A percentile compares a stretch with the other conserved stretches of the same genome.
These are phyloP conservation scores for Coreius guichenoti DNA, from an alignment of 2,797 vertebrate species.

Conservation along the genomic window DNA sequence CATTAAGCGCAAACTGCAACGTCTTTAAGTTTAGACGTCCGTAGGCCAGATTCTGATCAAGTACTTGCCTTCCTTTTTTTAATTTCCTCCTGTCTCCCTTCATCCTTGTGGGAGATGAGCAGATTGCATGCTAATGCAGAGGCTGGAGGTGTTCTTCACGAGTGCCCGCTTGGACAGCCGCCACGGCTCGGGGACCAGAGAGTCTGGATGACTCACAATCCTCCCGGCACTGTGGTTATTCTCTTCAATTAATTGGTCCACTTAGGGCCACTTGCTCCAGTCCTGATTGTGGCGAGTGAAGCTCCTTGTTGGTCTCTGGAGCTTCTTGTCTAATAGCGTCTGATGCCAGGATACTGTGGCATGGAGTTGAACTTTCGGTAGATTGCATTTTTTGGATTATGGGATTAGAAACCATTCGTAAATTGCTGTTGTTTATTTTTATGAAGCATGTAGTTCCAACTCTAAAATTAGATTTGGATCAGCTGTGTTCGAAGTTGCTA, in stretches of 20 bases:
- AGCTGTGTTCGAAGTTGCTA: neutral
- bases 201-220: slow-evolving; percentile 42
- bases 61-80: neutral
- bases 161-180: slow-evolving; percentile 31
- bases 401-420: neutral
- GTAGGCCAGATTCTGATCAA: slow-evolving; percentile 6
- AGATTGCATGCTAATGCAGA: slow-evolving; percentile 46
- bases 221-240: slow-evolving; percentile 30
- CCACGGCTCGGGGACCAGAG: slow-evolving; percentile 30
- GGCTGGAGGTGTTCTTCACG: slow-evolving; percentile 32
- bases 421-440: neutral
- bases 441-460: neutral
- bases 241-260: slow-evolving; percentile 27
- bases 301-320: slow-evolving; percentile 15
- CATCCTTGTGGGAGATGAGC: slow-evolving; percentile 32
- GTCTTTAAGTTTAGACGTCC: neutral
- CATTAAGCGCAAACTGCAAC: neutral
- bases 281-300: slow-evolving; percentile 21
- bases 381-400: slow-evolving; percentile 18
- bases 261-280: slow-evolving; percentile 23
- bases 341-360: neutral
- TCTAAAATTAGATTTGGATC: neutral
- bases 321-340: neutral
- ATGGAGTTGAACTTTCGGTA: neutral
- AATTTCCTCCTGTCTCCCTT: slow-evolving; percentile 21